Base-by-base conservation (phyloP, 2,888 invertebrate genomes). In the Drosophila paranaensis region DNA sequence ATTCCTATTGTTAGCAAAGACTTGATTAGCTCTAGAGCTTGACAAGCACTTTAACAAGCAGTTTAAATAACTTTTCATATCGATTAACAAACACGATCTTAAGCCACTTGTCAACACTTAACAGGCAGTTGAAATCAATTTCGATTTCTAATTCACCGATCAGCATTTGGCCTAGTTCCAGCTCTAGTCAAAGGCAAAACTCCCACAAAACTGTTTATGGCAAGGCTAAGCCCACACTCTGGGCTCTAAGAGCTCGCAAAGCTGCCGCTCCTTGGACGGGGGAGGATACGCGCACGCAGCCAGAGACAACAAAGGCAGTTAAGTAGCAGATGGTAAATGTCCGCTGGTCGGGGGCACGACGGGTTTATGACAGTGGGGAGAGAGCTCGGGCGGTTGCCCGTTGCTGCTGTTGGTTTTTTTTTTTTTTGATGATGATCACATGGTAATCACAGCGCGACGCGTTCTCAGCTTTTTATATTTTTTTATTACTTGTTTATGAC, bases 401-500 rank as follows among this genome's bases (percentile, higher is more conserved):
- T 20, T 27, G 37, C 0, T 13, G 37, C 20, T 20, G 45, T n/a
- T 27, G 37, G 37, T 40, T 55, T 54, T 20, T 20, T 20, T 20
- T 20, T 20, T 74, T 40, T 55, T 54, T 74, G 72, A 75, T 84
- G 83, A 73, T 82, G 88, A 88, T 89, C 80, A 84, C 85, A 75
- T 68, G 78, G 72, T 81, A 81, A 80, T 81, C 81, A 75, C 69
- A 65, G 76, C 56, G 75, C 60, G 71, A 62, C 60, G 71, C 72
- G 72, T 46, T 73, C 58, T 54, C 55, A 69, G 80, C 75, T 76
- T 84, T 87, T 82, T 84, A 78, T 88, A 74, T 73, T 71, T 89
- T 88, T 89, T 86, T 89, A 85, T 86, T 86, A 81, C 89, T 85
- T 88, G 85, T 82, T 89, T 89, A 86, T 89, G 89, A 79, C 89